Conservation (phyloP, 1,140 invertebrate genomes). For the Geopemphigus sp. region DNA sequence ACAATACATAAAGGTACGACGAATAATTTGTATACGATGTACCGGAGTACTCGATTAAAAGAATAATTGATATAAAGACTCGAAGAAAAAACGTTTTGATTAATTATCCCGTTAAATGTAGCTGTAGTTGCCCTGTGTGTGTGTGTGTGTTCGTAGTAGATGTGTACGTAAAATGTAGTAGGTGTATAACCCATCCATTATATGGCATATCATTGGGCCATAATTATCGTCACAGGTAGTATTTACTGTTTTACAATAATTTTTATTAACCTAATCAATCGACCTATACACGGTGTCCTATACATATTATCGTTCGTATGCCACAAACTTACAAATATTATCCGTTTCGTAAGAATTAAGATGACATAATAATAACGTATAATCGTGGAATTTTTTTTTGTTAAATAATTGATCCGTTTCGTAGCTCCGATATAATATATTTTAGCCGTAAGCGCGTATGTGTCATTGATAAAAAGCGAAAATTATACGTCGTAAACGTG, state of each 20-base stretch:
- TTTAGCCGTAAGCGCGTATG: background rate
- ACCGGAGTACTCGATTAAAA: background rate
- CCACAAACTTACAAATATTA: background rate
- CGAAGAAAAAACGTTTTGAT: too few species aligned
- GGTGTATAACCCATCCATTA: too few species aligned
- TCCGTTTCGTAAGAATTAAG: slow-evolving; percentile 1
- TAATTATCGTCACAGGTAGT: too few species aligned
- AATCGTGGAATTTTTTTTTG: slow-evolving; percentile 5
- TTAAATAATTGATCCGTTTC: slow-evolving; percentile 7
- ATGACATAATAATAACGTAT: background rate
- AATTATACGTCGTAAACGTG: background rate
- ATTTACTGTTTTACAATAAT: too few species aligned
- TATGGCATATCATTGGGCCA: too few species aligned
- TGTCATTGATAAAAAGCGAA: background rate
- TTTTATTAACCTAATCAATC: too few species aligned
- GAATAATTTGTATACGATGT: background rate
- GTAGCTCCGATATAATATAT: slow-evolving; percentile 8
- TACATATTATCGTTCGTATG: too few species aligned
- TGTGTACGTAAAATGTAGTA: background rate
- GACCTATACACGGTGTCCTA: too few species aligned
- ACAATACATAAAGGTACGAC: background rate
- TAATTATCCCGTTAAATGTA: too few species aligned
- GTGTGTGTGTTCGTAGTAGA: background rate
- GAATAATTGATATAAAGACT: too few species aligned
- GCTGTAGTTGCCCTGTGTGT: too few species aligned